Evolutionary conservation across 37 sponge, comb jelly and placozoan genomes (phyloP).

Genomic region (Aplysina aerophoba): DNA sequence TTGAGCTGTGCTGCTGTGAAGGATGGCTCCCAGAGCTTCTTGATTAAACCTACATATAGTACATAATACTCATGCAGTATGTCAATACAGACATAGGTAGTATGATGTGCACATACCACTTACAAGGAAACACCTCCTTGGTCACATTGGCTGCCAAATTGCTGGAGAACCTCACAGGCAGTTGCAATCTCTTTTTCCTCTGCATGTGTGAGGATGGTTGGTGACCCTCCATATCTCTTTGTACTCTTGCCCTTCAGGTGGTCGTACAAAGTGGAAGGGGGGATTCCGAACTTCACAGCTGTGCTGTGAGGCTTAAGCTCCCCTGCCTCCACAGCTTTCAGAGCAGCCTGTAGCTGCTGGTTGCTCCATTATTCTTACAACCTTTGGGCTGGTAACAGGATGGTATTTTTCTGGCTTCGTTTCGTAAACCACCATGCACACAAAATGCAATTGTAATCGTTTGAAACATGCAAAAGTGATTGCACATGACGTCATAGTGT

Average conservation of each 20-base stretch:
- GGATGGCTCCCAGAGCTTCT: no score
- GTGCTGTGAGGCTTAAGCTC: background rate
- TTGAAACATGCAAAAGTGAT: background rate
- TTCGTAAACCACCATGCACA: background rate
- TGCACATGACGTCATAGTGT: background rate
- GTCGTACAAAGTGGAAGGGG: background rate
- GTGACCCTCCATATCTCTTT: background rate
- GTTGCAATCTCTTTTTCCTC: slow-evolving; percentile 1
- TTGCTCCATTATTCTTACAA: background rate
- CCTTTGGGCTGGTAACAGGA: background rate
- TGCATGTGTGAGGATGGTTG: background rate
- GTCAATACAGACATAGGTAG: no score
- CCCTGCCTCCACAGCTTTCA: background rate
- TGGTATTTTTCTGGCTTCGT: slow-evolving; percentile 1
- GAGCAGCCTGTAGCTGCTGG: background rate
- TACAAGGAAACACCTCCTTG: no score
- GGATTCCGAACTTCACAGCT: background rate
- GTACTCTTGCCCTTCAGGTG: slow-evolving; percentile 4
- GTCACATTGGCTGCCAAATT: no score
- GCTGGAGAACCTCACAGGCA: slow-evolving; percentile 1
- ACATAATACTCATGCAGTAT: no score
- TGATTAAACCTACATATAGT: no score
- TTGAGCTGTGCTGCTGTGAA: no score
- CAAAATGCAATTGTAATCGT: background rate
- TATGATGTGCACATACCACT: no score